These are phyloP conservation scores for Globicephala melas DNA, from an alignment of 2,113 vertebrate species.

Conservation along the genomic window DNA sequence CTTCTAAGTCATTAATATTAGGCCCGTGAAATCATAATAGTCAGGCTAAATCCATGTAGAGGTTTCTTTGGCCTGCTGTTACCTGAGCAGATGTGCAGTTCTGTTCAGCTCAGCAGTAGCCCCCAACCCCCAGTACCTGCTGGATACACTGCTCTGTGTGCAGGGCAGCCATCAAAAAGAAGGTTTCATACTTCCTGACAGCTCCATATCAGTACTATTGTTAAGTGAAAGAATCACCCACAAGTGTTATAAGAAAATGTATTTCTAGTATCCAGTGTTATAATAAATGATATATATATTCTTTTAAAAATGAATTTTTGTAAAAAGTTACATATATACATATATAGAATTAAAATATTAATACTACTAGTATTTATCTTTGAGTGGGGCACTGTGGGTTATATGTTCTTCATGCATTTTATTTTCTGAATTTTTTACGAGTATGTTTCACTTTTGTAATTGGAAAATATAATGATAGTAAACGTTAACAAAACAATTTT, in stretches of 20 bases:
- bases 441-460: background rate
- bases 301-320: background rate
- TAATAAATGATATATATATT: background rate
- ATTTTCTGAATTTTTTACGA: constrained; percentile 4
- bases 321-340: background rate
- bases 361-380: background rate
- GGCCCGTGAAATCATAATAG: background rate
- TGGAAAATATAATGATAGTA: background rate
- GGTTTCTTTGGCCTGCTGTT: background rate
- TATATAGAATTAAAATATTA: background rate
- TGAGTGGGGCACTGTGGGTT: background rate
- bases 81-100: background rate
- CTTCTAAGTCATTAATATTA: background rate
- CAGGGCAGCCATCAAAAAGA: background rate
- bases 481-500: background rate
- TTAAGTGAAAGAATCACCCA: background rate
- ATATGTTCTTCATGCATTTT: background rate
- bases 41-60: background rate
- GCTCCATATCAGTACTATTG: background rate
- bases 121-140: background rate
- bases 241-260: background rate
- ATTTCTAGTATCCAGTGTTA: background rate
- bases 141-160: background rate
- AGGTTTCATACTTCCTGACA: background rate
- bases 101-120: background rate